These are phyloP conservation scores for Chymomyza costata DNA, from an alignment of 1,140 invertebrate species.

Conservation along the genomic window DNA sequence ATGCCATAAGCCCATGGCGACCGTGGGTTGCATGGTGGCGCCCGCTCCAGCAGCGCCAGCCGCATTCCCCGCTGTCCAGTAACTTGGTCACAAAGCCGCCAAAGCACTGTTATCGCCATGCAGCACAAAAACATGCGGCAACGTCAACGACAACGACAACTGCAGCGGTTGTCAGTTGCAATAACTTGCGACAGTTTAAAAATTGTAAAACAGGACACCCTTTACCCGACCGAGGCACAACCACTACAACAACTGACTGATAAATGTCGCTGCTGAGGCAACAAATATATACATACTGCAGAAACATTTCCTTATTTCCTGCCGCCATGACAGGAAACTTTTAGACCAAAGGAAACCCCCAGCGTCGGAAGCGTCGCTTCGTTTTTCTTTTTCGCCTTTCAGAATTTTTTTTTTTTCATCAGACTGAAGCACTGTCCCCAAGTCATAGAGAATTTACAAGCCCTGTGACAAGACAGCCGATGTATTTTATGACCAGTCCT, in stretches of 20 bases:
- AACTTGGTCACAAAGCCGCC: too few relatives aligned
- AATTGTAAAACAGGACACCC: conserved; percentile 60
- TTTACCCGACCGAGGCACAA: too few relatives aligned
- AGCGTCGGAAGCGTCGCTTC: conserved; percentile 55
- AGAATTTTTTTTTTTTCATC: too few relatives aligned
- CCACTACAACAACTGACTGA: conserved; percentile 65
- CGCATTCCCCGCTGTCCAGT: too few relatives aligned
- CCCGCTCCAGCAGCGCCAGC: too few relatives aligned
- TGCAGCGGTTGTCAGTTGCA: conserved; percentile 25
- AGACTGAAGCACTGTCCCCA: conserved; percentile 27
- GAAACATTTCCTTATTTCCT: conserved; percentile 70
- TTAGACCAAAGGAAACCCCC: conserved; percentile 64
- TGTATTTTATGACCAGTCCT: not conserved
- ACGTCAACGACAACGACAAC: conserved; percentile 49
- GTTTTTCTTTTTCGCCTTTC: too few relatives aligned
- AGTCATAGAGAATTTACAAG: conserved; percentile 72
- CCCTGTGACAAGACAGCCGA: conserved; percentile 52
- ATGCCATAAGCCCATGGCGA: conserved; percentile 29
- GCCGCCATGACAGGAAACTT: conserved; percentile 55
- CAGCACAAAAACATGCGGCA: conserved; percentile 37
- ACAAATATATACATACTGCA: conserved; percentile 65
- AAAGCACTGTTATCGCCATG: not conserved
- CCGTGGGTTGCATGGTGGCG: too few relatives aligned
- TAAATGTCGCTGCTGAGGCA: conserved; percentile 66
- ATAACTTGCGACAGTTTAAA: conserved; percentile 65